A percentile compares a stretch with the other conserved stretches of the same genome.
Evolutionary conservation across 2,797 vertebrate genomes (phyloP).

Genomic region (Menidia menidia): DNA sequence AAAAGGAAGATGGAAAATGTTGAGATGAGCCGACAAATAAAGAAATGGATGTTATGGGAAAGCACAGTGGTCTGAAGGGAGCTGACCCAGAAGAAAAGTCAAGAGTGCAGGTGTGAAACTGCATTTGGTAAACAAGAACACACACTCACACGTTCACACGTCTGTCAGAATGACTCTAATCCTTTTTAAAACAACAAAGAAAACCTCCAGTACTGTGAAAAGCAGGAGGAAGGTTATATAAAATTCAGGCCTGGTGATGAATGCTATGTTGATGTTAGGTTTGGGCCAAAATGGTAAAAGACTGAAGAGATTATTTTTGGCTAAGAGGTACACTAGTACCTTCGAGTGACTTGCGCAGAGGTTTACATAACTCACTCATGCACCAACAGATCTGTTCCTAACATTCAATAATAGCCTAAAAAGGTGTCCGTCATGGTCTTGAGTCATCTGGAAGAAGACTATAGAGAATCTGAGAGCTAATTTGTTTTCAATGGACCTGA

Average conservation of each 20-base stretch:
- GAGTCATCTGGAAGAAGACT: slow-evolving; percentile 5
- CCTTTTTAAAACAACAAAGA: not conserved
- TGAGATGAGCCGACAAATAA: slow-evolving; percentile 23
- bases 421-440: not conserved
- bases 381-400: slow-evolving; percentile 14
- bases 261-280: slow-evolving; percentile 13
- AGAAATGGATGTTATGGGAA: slow-evolving; percentile 6
- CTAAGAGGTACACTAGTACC: slow-evolving; percentile 31
- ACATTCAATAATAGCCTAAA: slow-evolving; percentile 29
- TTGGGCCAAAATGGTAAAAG: slow-evolving; percentile 14
- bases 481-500: not conserved
- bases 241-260: slow-evolving; percentile 8
- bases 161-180: slow-evolving; percentile 30
- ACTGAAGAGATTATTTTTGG: slow-evolving; percentile 44
- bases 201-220: not conserved
- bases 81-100: slow-evolving; percentile 53
- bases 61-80: slow-evolving; percentile 28
- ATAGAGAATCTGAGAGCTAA: not conserved
- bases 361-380: slow-evolving; percentile 60
- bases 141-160: slow-evolving; percentile 21
- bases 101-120: slow-evolving; percentile 48
- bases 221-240: slow-evolving; percentile 12
- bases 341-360: slow-evolving; percentile 25
- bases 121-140: slow-evolving; percentile 32
- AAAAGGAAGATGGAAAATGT: slow-evolving; percentile 19